Percentiles rank a stretch among this genome's conserved stretches.
Conservation (phyloP, 2,113 vertebrate genomes). For the Oplegnathus fasciatus region DNA sequence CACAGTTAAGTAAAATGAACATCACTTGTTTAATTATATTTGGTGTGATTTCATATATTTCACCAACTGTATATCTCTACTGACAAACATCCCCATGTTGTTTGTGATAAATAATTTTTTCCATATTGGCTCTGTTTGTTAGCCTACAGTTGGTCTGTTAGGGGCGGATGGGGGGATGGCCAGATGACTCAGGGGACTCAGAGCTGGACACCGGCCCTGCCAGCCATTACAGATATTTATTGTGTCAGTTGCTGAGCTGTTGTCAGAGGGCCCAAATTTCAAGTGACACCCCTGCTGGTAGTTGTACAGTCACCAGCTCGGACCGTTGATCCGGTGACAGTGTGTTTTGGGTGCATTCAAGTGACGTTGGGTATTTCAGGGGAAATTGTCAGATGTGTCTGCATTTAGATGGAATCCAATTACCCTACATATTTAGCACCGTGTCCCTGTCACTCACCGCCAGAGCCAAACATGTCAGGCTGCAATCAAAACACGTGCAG, state of each 20-base stretch:
- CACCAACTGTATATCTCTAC: not conserved
- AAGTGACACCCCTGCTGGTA: constrained; percentile 25
- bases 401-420: constrained; percentile 49
- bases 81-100: not conserved
- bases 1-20: not conserved
- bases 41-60: not conserved
- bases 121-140: constrained; percentile 4
- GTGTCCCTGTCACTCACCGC: constrained; percentile 41
- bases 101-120: constrained; percentile 12
- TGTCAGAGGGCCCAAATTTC: constrained; percentile 26
- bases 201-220: constrained; percentile 31
- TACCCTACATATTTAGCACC: constrained; percentile 48
- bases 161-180: not conserved
- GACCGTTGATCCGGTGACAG: not conserved
- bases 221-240: constrained; percentile 32
- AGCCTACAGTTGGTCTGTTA: constrained; percentile 2
- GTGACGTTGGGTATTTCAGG: not conserved
- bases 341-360: not conserved
- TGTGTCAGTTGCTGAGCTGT: constrained; percentile 14
- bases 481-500: constrained; percentile 28
- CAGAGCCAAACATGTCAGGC: constrained; percentile 35
- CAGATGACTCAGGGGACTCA: constrained; percentile 38
- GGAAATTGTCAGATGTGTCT: constrained; percentile 50
- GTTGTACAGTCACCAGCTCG: constrained; percentile 7
- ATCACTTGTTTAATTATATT: not conserved